These are phyloP conservation scores for Macquaria australasica DNA, from an alignment of 2,113 vertebrate genomes.

Conservation along the genomic window DNA sequence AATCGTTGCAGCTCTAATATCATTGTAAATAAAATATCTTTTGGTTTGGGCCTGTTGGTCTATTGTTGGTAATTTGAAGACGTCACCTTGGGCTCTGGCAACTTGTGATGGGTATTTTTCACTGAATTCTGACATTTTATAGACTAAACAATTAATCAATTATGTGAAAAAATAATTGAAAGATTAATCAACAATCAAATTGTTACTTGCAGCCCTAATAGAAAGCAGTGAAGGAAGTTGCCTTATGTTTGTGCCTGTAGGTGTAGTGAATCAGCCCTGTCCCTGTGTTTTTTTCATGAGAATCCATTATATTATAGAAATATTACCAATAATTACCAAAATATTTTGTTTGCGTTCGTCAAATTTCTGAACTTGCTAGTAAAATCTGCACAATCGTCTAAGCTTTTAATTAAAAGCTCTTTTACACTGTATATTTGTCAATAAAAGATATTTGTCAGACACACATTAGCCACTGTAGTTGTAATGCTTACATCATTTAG, in stretches of 20 bases:
- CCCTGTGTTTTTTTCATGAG: too few species aligned
- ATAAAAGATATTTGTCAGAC: constrained; percentile 31
- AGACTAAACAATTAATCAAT: not conserved
- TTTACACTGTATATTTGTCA: constrained; percentile 2
- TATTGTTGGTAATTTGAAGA: not conserved
- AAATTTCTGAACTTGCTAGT: not conserved
- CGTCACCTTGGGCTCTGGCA: not conserved
- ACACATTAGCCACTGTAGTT: constrained; percentile 17
- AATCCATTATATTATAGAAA: not conserved
- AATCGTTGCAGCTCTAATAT: not conserved
- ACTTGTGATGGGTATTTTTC: not conserved
- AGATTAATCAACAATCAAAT: not conserved
- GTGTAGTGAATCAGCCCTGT: not conserved
- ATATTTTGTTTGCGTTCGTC: not conserved
- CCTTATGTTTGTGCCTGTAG: not conserved
- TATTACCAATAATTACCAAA: not conserved
- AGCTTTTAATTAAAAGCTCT: not conserved
- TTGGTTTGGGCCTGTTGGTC: constrained; percentile 4
- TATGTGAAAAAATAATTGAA: not conserved
- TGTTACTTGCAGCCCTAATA: not conserved
- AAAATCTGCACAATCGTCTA: not conserved
- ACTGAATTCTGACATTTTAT: not conserved
- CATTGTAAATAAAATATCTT: not conserved
- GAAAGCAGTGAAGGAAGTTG: not conserved
- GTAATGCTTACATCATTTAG: constrained; percentile 46